Base-by-base conservation (phyloP, 2,888 invertebrate genomes). In the Microctonus brassicae region DNA sequence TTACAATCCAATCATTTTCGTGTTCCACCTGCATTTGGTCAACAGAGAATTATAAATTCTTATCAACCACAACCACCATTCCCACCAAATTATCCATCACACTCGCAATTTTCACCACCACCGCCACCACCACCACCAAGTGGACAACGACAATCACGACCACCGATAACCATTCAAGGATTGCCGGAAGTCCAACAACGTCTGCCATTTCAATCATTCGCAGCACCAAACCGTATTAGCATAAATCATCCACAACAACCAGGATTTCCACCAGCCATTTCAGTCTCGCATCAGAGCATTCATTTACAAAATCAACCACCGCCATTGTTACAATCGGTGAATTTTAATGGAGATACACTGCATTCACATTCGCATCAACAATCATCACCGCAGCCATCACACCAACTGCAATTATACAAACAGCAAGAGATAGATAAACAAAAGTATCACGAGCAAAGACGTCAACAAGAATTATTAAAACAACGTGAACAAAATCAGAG, bases 181-280 rank as follows among this genome's bases (percentile, higher is more conserved):
- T 73, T 87, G 33, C 87, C 87, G 6, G 86, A 87, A 60, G 66
- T 84, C 4, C 84, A 85, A 60, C 86, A 86, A 72, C 80, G 85
- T 2, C 67, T 81, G 13, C 85, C 83, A 5, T 87, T 87, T 75
- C 84, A 82, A 53, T 75, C 75, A 2, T 84, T 85, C 53, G 79
- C 75, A 0, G 87, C 88, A 39, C 88, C 87, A 78, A 90, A 89
- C 39, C 81, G 86, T 13, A 87, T 89, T 60, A 82, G 76, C 34
- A 78, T 83, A 2, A 86, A 82, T 75, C 85, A 83, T 62, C 83
- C 83, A 0, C 85, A 81, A 29, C 84, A 85, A 71, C 80, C 84
- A 3, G 83, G 83, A 13, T 79, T 83, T 9, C 81, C 83, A 0
- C 79, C 81, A 0, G 75, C 82, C 0, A 29, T 81, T 1, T 83